phyloP scores from a whole-genome alignment of 1,140 invertebrate species.

The Ceratosolen solmsi region DNA sequence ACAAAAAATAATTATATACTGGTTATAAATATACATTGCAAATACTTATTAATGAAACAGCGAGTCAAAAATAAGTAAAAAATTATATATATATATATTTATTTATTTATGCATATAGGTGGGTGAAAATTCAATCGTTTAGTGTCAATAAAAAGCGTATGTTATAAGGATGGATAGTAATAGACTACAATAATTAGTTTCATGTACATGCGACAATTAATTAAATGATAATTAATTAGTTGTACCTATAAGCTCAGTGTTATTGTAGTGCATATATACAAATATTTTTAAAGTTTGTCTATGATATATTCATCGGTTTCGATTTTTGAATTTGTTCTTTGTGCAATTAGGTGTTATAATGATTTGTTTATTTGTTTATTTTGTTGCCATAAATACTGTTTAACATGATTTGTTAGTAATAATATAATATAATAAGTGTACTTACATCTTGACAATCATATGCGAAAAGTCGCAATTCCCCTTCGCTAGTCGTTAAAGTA shows the following conservation, averaged over 20 bases:
- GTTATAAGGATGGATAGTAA: conserved; percentile 14
- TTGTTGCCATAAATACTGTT: not conserved
- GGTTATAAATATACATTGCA: no score
- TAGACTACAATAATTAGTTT: conserved; percentile 58
- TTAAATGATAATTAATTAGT: conserved; percentile 21
- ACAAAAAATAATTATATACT: conserved; percentile 28
- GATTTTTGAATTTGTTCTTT: not conserved
- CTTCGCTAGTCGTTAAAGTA: conserved; percentile 71
- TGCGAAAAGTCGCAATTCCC: conserved; percentile 70
- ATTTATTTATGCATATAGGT: conserved; percentile 1
- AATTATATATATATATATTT: not conserved
- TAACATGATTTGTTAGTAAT: not conserved
- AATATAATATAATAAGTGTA: conserved; percentile 40
- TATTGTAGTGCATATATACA: conserved; percentile 20
- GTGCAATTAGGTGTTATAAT: not conserved
- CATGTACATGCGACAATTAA: conserved; percentile 71
- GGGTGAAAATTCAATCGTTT: conserved; percentile 14
- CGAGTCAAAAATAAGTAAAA: not conserved
- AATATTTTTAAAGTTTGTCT: not conserved
- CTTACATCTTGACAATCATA: conserved; percentile 73
- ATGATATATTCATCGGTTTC: not conserved
- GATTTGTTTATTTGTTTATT: not conserved
- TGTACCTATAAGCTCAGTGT: conserved; percentile 29
- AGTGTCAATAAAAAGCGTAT: conserved; percentile 56
- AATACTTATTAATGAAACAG: not conserved